These are phyloP conservation scores for Cantharis rufa DNA, from an alignment of 2,888 invertebrate genomes.

Conservation along the genomic window DNA sequence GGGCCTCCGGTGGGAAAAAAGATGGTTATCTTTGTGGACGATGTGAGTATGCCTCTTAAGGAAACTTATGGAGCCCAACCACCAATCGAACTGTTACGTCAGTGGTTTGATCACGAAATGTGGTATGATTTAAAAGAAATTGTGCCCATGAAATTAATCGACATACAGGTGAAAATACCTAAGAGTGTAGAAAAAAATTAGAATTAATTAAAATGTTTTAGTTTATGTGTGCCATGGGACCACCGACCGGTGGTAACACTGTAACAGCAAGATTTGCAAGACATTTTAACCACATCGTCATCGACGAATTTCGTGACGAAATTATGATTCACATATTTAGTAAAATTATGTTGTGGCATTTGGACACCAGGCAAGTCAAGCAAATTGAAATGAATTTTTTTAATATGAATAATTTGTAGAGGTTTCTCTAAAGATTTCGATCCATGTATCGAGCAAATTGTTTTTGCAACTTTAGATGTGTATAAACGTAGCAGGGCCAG, in stretches of 20 bases:
- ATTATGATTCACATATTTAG: constrained; percentile 85
- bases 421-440: constrained; percentile 95
- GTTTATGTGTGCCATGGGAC: constrained; percentile 87
- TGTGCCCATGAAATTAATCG: constrained; percentile 76
- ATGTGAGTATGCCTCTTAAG: constrained; percentile 92
- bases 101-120: constrained; percentile 86
- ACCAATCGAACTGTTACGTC: constrained; percentile 88
- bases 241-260: constrained; percentile 77
- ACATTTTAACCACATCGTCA: constrained; percentile 82
- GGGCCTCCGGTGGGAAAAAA: constrained; percentile 91
- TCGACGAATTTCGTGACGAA: constrained; percentile 87
- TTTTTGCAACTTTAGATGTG: constrained; percentile 81
- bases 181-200: neutral
- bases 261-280: constrained; percentile 84
- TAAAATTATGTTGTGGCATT: constrained; percentile 92
- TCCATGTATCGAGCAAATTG: constrained; percentile 87
- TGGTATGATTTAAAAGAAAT: constrained; percentile 89
- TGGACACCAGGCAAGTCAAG: constrained; percentile 76
- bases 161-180: constrained; percentile 69
- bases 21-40: constrained; percentile 91
- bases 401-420: constrained; percentile 56
- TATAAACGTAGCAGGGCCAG: constrained; percentile 82
- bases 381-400: neutral
- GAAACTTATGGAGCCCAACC: constrained; percentile 93
- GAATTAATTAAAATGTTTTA: constrained; percentile 51